Evolutionary conservation across 2,113 vertebrate genomes (phyloP).

Genomic region (Craseonycteris thonglongyai): DNA sequence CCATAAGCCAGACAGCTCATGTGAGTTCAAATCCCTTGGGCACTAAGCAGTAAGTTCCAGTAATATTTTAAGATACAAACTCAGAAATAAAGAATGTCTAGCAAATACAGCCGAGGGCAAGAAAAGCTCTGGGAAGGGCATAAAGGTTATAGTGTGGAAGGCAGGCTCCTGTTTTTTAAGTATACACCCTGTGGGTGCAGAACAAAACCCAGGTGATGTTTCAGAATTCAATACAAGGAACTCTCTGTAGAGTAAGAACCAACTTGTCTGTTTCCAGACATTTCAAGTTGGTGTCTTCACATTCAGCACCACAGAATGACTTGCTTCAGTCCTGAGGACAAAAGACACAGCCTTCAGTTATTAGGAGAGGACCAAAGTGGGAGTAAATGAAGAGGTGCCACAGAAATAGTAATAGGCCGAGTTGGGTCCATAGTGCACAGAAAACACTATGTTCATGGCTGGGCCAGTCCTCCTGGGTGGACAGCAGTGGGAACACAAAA

Average conservation of each 20-base stretch:
- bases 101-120: constrained; percentile 1
- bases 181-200: background rate
- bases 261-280: background rate
- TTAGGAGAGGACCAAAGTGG: background rate
- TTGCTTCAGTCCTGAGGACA: background rate
- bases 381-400: background rate
- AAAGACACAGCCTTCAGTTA: background rate
- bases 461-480: too few species aligned
- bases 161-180: background rate
- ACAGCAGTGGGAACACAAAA: background rate
- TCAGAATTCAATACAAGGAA: background rate
- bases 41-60: constrained; percentile 20
- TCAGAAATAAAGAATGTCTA: constrained; percentile 71
- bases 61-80: constrained; percentile 69
- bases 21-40: constrained; percentile 45
- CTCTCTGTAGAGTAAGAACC: background rate
- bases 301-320: background rate
- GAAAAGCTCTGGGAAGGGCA: constrained; percentile 45
- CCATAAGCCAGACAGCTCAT: background rate
- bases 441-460: accelerated
- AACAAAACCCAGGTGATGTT: background rate
- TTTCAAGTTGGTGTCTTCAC: background rate
- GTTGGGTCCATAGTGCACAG: background rate
- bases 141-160: background rate
- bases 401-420: background rate